A percentile compares a stretch with the other conserved stretches of the same genome.
Evolutionary conservation across 2,113 vertebrate genomes (phyloP).

Genomic region (Hepsetus odoe): DNA sequence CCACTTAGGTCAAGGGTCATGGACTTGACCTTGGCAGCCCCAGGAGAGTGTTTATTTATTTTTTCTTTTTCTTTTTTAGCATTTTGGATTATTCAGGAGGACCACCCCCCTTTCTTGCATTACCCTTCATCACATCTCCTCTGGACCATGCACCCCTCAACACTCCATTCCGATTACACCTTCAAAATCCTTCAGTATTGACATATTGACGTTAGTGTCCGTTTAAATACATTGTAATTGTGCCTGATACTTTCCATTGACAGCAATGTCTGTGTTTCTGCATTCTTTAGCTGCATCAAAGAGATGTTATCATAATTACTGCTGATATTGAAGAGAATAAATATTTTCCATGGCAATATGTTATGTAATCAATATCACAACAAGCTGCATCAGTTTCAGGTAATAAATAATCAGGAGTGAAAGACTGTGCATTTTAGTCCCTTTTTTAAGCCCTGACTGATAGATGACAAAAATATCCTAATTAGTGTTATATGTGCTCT

Average conservation of each 20-base stretch:
- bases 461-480: constrained; percentile 70
- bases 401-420: no score
- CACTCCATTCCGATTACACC: constrained; percentile 64
- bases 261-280: constrained; percentile 10
- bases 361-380: no score
- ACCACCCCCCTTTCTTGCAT: constrained; percentile 54
- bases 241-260: constrained; percentile 12
- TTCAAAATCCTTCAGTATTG: constrained; percentile 66
- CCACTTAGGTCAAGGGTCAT: constrained; percentile 73
- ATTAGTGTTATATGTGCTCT: constrained; percentile 71
- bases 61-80: constrained; percentile 64
- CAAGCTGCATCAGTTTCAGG: no score
- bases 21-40: constrained; percentile 80
- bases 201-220: constrained; percentile 65
- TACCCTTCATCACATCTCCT: constrained; percentile 27
- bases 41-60: constrained; percentile 72
- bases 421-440: constrained; percentile 35
- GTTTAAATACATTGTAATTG: constrained; percentile 64
- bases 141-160: constrained; percentile 47
- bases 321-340: no score
- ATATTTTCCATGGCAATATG: no score
- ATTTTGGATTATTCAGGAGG: constrained; percentile 76
- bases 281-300: background rate
- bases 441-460: constrained; percentile 57
- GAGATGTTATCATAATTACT: no score